Evolutionary conservation across 1,140 invertebrate genomes (phyloP).

Genomic region (Calephelis virginiensis): DNA sequence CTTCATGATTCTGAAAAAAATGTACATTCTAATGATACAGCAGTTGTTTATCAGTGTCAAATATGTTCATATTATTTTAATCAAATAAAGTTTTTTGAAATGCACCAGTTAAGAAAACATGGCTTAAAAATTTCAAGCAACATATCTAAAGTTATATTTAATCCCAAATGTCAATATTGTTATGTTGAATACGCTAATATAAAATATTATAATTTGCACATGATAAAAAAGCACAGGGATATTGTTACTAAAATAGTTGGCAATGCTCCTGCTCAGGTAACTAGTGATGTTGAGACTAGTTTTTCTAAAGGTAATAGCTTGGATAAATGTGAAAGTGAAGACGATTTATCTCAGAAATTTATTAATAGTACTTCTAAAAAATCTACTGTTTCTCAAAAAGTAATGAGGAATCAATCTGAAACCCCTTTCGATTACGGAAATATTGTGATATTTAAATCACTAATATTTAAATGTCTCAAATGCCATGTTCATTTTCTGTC

Average conservation of each 20-base stretch:
- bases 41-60: slow-evolving; percentile 24
- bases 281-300: neutral
- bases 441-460: slow-evolving; percentile 29
- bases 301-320: neutral
- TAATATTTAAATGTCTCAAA: slow-evolving; percentile 47
- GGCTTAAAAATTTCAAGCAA: slow-evolving; percentile 22
- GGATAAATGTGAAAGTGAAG: neutral
- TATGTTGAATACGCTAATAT: slow-evolving; percentile 23
- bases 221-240: slow-evolving; percentile 31
- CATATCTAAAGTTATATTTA: slow-evolving; percentile 33
- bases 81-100: slow-evolving; percentile 21
- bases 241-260: slow-evolving; percentile 22
- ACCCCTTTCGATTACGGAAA: neutral
- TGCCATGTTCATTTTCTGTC: slow-evolving; percentile 54
- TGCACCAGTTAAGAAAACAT: slow-evolving; percentile 39
- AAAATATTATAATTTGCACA: slow-evolving; percentile 41
- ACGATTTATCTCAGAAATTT: neutral
- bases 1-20: neutral
- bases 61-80: slow-evolving; percentile 38
- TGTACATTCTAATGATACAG: neutral
- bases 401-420: neutral
- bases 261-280: neutral
- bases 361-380: neutral
- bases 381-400: neutral
- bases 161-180: slow-evolving; percentile 44